Conservation (phyloP, 2,797 vertebrate genomes). For the Gila robusta region DNA sequence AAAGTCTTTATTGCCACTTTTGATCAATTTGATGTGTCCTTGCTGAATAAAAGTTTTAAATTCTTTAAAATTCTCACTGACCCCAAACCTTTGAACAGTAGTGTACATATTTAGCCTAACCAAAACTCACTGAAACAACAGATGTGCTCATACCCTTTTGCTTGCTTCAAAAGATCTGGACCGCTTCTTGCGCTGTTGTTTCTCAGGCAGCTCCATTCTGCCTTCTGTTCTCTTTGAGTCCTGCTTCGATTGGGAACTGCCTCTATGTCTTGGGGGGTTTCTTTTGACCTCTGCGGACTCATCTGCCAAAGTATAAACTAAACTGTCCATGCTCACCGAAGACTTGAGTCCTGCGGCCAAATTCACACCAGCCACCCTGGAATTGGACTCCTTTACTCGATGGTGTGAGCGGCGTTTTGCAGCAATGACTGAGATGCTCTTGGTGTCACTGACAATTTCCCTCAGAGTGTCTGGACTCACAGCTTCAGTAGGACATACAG, state of each 20-base stretch:
- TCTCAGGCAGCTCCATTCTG: slow-evolving; percentile 54
- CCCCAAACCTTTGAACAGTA: neutral
- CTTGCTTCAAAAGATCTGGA: slow-evolving; percentile 63
- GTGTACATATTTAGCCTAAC: neutral
- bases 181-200: slow-evolving; percentile 58
- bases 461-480: slow-evolving; percentile 63
- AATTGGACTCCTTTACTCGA: slow-evolving; percentile 29
- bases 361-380: neutral
- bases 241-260: slow-evolving; percentile 44
- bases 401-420: slow-evolving; percentile 63
- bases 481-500: slow-evolving; percentile 21
- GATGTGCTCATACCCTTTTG: slow-evolving; percentile 49
- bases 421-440: slow-evolving; percentile 72
- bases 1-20: neutral
- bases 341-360: slow-evolving; percentile 17
- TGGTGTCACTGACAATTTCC: slow-evolving; percentile 72
- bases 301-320: slow-evolving; percentile 32
- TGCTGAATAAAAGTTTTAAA: neutral
- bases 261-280: neutral
- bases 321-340: neutral
- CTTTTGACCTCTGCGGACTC: slow-evolving; percentile 34
- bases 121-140: neutral
- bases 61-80: neutral
- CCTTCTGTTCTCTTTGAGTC: slow-evolving; percentile 40
- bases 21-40: neutral